These are phyloP conservation scores for Oncorhynchus keta DNA, from an alignment of 2,113 vertebrate species.

Conservation along the genomic window DNA sequence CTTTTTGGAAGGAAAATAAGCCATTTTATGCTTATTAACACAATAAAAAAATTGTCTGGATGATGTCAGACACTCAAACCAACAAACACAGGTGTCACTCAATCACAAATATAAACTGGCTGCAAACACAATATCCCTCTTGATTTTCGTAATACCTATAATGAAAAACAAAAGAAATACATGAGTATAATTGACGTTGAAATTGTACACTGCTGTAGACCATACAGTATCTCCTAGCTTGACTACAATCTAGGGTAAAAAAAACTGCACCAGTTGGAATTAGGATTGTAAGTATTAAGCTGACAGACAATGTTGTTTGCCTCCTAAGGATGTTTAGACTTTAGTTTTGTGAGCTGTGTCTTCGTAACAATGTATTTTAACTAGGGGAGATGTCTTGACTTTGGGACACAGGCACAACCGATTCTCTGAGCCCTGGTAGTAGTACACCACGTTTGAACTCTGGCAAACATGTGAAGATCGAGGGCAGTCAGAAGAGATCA, in stretches of 20 bases:
- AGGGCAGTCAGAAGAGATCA: no score
- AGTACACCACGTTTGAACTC: no score
- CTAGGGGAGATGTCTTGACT: no score
- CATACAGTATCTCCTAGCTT: not conserved
- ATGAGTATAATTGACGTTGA: not conserved
- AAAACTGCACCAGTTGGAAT: not conserved
- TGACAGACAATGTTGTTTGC: not conserved
- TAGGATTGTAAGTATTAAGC: not conserved
- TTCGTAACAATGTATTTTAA: no score
- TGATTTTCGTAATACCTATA: constrained; percentile 95
- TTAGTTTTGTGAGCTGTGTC: no score
- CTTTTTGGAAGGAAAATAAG: constrained; percentile 34
- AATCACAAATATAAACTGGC: constrained; percentile 93
- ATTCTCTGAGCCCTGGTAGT: no score
- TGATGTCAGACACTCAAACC: constrained; percentile 1
- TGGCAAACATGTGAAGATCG: no score
- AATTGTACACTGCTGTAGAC: no score
- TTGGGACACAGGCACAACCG: no score
- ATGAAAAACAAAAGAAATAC: constrained; percentile 4
- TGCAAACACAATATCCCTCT: constrained; percentile 97
- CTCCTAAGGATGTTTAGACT: no score
- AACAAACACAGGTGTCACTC: not conserved
- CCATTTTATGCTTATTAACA: constrained; percentile 48
- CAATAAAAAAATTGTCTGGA: constrained; percentile 32
- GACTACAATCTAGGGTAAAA: not conserved